These are phyloP conservation scores for Chaetorhynchus papuensis DNA, from an alignment of 2,113 vertebrate species.

Conservation along the genomic window DNA sequence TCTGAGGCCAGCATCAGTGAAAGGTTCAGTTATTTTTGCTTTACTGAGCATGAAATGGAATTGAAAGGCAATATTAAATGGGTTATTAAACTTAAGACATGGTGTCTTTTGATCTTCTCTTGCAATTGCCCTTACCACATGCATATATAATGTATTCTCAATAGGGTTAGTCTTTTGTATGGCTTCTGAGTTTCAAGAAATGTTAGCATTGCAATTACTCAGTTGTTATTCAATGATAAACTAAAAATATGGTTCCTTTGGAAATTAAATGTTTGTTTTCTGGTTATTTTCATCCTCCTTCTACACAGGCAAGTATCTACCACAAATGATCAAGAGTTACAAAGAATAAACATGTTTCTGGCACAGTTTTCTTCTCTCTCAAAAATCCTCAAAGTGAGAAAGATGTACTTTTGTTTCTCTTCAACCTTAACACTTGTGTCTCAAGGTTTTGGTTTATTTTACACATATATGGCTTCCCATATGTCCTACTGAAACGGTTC, in stretches of 20 bases:
- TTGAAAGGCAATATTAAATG: conserved; percentile 77
- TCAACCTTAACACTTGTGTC: neutral
- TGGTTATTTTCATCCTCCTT: neutral
- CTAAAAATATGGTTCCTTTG: neutral
- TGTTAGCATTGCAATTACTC: conserved; percentile 16
- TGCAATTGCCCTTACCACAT: conserved; percentile 37
- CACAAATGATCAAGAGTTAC: neutral
- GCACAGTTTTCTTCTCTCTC: neutral
- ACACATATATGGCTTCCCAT: neutral
- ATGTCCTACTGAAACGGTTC: neutral
- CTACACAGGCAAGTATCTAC: neutral
- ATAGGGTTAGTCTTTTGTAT: neutral
- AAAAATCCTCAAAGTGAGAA: neutral
- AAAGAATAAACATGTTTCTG: neutral
- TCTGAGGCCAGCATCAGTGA: conserved; percentile 62
- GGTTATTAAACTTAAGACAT: conserved; percentile 78
- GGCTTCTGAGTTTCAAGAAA: conserved; percentile 21
- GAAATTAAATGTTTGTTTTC: neutral
- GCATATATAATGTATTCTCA: conserved; percentile 29
- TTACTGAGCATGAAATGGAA: conserved; percentile 81
- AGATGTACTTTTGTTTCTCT: neutral
- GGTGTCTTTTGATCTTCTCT: conserved; percentile 66
- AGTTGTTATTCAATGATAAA: neutral
- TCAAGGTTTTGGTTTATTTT: neutral
- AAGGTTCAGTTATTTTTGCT: conserved; percentile 73